phyloP scores from a whole-genome alignment of 2,797 vertebrate species.

The Helarctos malayanus region DNA sequence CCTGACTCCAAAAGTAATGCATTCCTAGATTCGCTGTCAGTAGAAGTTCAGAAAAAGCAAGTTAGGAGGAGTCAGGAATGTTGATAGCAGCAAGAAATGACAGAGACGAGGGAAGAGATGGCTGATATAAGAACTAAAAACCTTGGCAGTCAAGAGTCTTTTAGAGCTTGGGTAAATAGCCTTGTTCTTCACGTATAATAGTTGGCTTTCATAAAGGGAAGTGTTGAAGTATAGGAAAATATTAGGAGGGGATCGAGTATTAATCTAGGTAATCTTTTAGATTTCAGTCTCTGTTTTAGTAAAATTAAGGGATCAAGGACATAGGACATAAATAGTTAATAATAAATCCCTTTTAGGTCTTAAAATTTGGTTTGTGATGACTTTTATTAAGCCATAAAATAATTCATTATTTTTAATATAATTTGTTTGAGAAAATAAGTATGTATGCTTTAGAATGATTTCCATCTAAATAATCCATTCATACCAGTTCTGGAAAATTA shows the following conservation, averaged over 20 bases:
- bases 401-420: slow-evolving; percentile 1
- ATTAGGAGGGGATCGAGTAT: not conserved
- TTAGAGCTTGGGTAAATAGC: not conserved
- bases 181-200: not conserved
- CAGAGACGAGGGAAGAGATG: not conserved
- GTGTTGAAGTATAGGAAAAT: not conserved
- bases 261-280: not conserved
- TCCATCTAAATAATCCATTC: not conserved
- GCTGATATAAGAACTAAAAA: slow-evolving; percentile 1
- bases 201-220: not conserved
- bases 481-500: not conserved
- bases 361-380: not conserved
- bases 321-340: not conserved
- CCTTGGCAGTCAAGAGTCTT: not conserved
- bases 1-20: not conserved
- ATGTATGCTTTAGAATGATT: not conserved
- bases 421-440: slow-evolving; percentile 39
- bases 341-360: not conserved
- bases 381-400: slow-evolving; percentile 18
- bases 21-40: not conserved
- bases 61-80: not conserved
- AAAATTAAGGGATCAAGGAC: not conserved
- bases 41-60: not conserved
- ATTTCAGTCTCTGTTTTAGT: slow-evolving; percentile 2
- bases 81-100: not conserved